These are phyloP conservation scores for Dione vanillae DNA, from an alignment of 2,888 invertebrate genomes.

Conservation along the genomic window DNA sequence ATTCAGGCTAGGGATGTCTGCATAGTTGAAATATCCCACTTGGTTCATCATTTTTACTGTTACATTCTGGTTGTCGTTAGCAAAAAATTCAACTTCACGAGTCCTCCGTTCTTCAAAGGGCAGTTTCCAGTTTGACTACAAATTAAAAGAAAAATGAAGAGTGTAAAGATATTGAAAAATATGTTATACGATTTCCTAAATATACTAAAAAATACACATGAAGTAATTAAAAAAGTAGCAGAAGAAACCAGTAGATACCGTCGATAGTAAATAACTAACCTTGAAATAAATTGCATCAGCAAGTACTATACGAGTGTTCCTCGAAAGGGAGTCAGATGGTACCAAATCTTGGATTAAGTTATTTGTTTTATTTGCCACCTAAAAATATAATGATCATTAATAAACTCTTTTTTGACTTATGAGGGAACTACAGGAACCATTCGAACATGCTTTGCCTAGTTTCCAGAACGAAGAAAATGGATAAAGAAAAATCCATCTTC, in stretches of 20 bases:
- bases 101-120: constrained; percentile 42
- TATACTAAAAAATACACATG: too few relatives aligned
- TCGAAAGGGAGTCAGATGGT: constrained; percentile 28
- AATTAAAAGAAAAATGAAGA: not conserved
- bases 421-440: too few relatives aligned
- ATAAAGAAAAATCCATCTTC: too few relatives aligned
- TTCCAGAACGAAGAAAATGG: too few relatives aligned
- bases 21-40: constrained; percentile 39
- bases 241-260: too few relatives aligned
- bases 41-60: constrained; percentile 48
- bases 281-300: constrained; percentile 46
- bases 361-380: constrained; percentile 45
- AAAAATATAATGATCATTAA: not conserved
- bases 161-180: too few relatives aligned
- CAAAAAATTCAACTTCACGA: constrained; percentile 32
- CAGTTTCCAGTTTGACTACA: constrained; percentile 41
- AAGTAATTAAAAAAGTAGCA: too few relatives aligned
- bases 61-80: constrained; percentile 30
- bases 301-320: constrained; percentile 43
- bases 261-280: constrained; percentile 33
- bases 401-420: too few relatives aligned
- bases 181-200: too few relatives aligned
- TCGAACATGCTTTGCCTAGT: too few relatives aligned
- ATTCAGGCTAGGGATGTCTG: constrained; percentile 33
- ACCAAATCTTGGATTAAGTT: constrained; percentile 45